phyloP scores from a whole-genome alignment of 2,113 vertebrate genomes.

The Brachirus orientalis region DNA sequence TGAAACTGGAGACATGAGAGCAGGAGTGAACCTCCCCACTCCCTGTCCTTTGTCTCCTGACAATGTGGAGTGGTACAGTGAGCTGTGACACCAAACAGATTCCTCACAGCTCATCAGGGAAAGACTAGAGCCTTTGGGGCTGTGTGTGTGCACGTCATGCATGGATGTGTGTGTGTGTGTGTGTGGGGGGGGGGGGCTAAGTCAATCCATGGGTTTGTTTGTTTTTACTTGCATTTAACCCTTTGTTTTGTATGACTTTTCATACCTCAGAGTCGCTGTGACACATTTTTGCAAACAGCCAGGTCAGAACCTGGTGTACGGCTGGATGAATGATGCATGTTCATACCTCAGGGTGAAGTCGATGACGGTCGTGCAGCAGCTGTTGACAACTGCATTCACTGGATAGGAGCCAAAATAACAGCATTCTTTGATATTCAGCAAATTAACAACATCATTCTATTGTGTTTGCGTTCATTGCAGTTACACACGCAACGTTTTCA shows the following conservation, averaged over 20 bases:
- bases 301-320: background rate
- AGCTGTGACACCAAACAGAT: slow-evolving; percentile 36
- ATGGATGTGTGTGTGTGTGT: no score
- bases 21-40: slow-evolving; percentile 48
- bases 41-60: slow-evolving; percentile 68
- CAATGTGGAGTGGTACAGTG: slow-evolving; percentile 58
- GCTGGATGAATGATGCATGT: no score
- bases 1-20: slow-evolving; percentile 65
- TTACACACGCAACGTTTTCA: no score
- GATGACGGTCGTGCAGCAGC: background rate
- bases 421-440: no score
- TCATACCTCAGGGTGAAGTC: background rate
- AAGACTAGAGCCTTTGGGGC: background rate
- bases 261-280: background rate
- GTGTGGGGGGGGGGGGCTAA: background rate
- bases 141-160: slow-evolving; percentile 11
- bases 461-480: no score
- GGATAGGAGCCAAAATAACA: background rate
- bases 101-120: slow-evolving; percentile 42
- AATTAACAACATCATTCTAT: no score
- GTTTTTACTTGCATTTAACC: slow-evolving; percentile 17
- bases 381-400: background rate
- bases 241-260: slow-evolving; percentile 12
- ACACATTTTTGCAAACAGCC: background rate
- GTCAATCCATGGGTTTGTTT: background rate